These are phyloP conservation scores for Caenorhabditis sinica DNA, from an alignment of 2,888 invertebrate genomes.

Conservation along the genomic window DNA sequence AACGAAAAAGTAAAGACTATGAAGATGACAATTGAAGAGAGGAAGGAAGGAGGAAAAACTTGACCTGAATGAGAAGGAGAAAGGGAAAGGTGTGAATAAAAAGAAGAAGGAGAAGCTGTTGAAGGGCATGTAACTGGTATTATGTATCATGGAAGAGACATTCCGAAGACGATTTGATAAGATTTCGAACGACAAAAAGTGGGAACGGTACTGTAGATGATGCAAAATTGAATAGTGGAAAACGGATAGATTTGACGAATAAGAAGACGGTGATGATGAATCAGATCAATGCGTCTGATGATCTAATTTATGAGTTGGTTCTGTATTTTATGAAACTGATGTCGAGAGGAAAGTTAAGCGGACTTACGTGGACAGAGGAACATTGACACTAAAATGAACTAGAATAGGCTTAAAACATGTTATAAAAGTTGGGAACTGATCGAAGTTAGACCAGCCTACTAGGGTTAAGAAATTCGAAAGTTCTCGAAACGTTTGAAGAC, in stretches of 20 bases:
- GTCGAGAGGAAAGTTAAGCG: background rate
- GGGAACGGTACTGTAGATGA: constrained; percentile 22
- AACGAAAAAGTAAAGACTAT: constrained; percentile 39
- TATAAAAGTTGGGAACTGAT: too few species aligned
- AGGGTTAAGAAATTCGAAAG: too few species aligned
- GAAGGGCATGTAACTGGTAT: constrained; percentile 30
- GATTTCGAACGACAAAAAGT: background rate
- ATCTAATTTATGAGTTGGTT: constrained; percentile 16
- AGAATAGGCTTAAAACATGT: too few species aligned
- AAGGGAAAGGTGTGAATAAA: constrained; percentile 44
- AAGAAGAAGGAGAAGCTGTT: constrained; percentile 8
- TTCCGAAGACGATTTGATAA: background rate
- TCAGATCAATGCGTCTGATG: constrained; percentile 6
- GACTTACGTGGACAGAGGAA: too few species aligned
- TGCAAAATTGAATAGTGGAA: constrained; percentile 8
- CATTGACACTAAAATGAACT: too few species aligned
- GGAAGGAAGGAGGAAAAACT: constrained; percentile 34
- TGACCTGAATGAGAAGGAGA: constrained; percentile 42
- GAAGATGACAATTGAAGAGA: constrained; percentile 41
- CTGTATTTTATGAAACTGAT: background rate
- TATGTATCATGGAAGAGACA: background rate
- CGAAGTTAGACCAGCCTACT: too few species aligned
- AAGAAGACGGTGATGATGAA: background rate
- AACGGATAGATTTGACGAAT: constrained; percentile 27
- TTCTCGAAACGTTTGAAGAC: too few species aligned